These are phyloP conservation scores for Drosophila yooni DNA, from an alignment of 2,888 invertebrate species.

Conservation along the genomic window DNA sequence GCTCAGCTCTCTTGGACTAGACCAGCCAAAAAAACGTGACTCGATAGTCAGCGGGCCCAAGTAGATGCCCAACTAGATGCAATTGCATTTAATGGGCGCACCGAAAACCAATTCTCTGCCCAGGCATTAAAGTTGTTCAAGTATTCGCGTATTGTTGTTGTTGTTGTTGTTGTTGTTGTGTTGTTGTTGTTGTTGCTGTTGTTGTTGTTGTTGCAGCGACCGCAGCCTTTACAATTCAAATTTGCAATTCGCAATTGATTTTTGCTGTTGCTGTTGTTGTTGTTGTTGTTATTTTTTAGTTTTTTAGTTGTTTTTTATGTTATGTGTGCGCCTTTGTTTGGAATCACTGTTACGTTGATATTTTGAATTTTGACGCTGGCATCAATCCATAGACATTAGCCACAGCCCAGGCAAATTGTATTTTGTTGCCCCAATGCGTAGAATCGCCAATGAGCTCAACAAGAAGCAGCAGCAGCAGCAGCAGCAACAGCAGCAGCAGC, in stretches of 20 bases:
- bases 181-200: slow-evolving; percentile 1
- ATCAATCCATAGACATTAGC: slow-evolving; percentile 74
- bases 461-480: slow-evolving; percentile 21
- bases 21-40: slow-evolving; percentile 71
- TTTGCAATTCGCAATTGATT: slow-evolving; percentile 64
- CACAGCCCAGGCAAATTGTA: slow-evolving; percentile 4
- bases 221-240: slow-evolving; percentile 72
- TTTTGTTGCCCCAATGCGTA: slow-evolving; percentile 39
- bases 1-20: slow-evolving; percentile 38
- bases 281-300: background rate
- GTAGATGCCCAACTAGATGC: slow-evolving; percentile 63
- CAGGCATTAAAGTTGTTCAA: slow-evolving; percentile 53
- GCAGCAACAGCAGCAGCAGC: slow-evolving; percentile 10
- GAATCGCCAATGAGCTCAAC: slow-evolving; percentile 27
- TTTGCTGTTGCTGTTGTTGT: slow-evolving; percentile 25
- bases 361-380: slow-evolving; percentile 61
- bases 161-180: slow-evolving; percentile 12
- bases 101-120: slow-evolving; percentile 56
- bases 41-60: slow-evolving; percentile 49
- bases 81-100: slow-evolving; percentile 78
- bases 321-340: slow-evolving; percentile 51
- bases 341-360: slow-evolving; percentile 57
- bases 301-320: slow-evolving; percentile 3
- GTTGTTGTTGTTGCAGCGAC: slow-evolving; percentile 32
- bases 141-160: slow-evolving; percentile 39